A percentile compares a stretch with the other conserved stretches of the same genome.
phyloP scores from a whole-genome alignment of 1,140 invertebrate genomes.

The Drosophila grimshawi region DNA sequence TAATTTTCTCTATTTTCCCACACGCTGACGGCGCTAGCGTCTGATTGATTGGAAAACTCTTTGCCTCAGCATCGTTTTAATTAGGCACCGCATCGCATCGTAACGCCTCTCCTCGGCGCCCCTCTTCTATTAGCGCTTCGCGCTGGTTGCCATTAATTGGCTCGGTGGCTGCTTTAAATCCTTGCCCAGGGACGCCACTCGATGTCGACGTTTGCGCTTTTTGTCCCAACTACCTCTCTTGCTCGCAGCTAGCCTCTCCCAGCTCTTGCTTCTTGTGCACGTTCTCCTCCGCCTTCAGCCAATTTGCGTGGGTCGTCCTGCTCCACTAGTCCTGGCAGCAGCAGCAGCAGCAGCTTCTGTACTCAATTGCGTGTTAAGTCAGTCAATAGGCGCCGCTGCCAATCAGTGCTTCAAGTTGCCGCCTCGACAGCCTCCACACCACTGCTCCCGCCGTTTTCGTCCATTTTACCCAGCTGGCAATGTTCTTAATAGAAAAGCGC shows the following conservation, averaged over 20 bases:
- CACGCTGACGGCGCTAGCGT: conserved; percentile 48
- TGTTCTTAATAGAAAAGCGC: conserved; percentile 82
- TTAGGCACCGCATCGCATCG: conserved; percentile 54
- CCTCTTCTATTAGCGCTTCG: background rate
- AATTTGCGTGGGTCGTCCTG: conserved; percentile 58
- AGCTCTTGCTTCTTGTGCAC: conserved; percentile 21
- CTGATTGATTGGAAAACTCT: conserved; percentile 76
- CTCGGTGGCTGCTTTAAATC: conserved; percentile 63
- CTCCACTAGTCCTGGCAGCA: conserved; percentile 19
- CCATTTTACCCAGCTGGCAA: conserved; percentile 16
- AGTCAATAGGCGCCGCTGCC: conserved; percentile 81
- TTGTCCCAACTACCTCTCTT: conserved; percentile 18
- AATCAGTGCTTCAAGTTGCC: conserved; percentile 75
- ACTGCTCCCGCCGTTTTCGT: background rate
- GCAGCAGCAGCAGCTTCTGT: conserved; percentile 38
- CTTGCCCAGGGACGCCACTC: conserved; percentile 28
- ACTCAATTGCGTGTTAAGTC: conserved; percentile 82
- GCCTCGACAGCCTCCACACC: conserved; percentile 25
- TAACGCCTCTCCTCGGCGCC: background rate
- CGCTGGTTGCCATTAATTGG: conserved; percentile 69
- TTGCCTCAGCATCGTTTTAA: conserved; percentile 63
- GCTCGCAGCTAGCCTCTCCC: background rate
- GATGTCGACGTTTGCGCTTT: conserved; percentile 44
- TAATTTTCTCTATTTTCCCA: conserved; percentile 69
- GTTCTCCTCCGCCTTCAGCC: conserved; percentile 36